A percentile compares a stretch with the other conserved stretches of the same genome.
These are phyloP conservation scores for Sus cebifrons DNA, from an alignment of 2,797 vertebrate genomes.

Conservation along the genomic window DNA sequence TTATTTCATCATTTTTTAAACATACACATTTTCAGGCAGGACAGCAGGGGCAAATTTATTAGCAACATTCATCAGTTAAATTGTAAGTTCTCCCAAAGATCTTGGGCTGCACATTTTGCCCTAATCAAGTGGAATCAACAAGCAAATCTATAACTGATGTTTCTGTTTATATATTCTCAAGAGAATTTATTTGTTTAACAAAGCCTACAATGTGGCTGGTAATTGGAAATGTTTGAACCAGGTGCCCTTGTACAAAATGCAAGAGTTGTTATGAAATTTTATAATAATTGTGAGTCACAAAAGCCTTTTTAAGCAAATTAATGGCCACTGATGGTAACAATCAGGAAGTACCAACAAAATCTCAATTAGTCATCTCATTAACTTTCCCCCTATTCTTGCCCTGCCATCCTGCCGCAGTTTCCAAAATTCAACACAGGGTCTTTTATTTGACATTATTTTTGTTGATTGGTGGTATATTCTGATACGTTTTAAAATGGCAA, in stretches of 20 bases:
- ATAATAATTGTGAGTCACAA: constrained; percentile 52
- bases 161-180: constrained; percentile 64
- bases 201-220: constrained; percentile 33
- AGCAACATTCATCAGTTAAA: constrained; percentile 48
- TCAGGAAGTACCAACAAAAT: constrained; percentile 13
- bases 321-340: constrained; percentile 59
- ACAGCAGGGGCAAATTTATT: constrained; percentile 55
- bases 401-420: not conserved
- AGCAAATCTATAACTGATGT: constrained; percentile 43
- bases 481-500: not conserved
- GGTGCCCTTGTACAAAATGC: constrained; percentile 55
- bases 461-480: constrained; percentile 25
- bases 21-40: constrained; percentile 39
- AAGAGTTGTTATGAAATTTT: constrained; percentile 56
- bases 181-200: constrained; percentile 72
- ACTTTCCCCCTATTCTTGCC: not conserved
- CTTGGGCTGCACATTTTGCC: constrained; percentile 26
- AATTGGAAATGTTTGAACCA: constrained; percentile 62
- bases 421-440: not conserved
- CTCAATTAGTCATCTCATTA: constrained; percentile 33
- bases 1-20: constrained; percentile 68
- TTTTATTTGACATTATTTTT: constrained; percentile 66
- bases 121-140: constrained; percentile 28
- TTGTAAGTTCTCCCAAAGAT: constrained; percentile 39
- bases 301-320: constrained; percentile 66